These are phyloP conservation scores for Terrapene triunguis DNA, from an alignment of 2,113 vertebrate species.

Conservation along the genomic window DNA sequence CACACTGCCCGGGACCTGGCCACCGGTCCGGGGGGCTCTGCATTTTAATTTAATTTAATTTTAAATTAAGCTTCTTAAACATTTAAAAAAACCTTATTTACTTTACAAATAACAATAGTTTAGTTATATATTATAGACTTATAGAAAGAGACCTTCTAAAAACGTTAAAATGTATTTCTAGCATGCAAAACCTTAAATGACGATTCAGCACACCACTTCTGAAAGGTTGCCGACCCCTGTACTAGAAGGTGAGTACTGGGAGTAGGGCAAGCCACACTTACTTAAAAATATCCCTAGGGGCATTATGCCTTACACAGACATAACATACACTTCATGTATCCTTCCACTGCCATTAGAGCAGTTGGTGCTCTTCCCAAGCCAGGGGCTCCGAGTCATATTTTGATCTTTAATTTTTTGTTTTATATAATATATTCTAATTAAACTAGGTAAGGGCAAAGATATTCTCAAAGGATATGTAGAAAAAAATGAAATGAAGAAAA, in stretches of 20 bases:
- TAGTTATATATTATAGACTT: too few relatives aligned
- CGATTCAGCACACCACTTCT: too few relatives aligned
- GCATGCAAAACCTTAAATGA: too few relatives aligned
- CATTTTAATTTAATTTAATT: too few relatives aligned
- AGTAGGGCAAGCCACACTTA: background rate
- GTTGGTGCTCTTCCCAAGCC: background rate
- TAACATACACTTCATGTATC: background rate
- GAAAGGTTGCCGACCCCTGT: background rate
- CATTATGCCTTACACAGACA: background rate
- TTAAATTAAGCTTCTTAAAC: too few relatives aligned
- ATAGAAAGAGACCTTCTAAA: too few relatives aligned
- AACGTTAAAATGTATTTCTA: too few relatives aligned
- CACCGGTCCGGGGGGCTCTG: too few relatives aligned
- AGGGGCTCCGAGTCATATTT: background rate
- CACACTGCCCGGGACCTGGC: too few relatives aligned
- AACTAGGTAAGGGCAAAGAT: background rate
- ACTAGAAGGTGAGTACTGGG: background rate
- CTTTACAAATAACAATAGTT: too few relatives aligned
- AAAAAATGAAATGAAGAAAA: background rate
- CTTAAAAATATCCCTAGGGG: rapidly evolving
- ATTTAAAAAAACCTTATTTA: too few relatives aligned
- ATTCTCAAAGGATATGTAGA: background rate
- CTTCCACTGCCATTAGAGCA: background rate
- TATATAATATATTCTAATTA: background rate
- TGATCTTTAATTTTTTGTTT: rapidly evolving